A percentile compares a stretch with the other conserved stretches of the same genome.
Evolutionary conservation across 2,113 vertebrate genomes (phyloP).

Genomic region (Miniopterus natalensis): DNA sequence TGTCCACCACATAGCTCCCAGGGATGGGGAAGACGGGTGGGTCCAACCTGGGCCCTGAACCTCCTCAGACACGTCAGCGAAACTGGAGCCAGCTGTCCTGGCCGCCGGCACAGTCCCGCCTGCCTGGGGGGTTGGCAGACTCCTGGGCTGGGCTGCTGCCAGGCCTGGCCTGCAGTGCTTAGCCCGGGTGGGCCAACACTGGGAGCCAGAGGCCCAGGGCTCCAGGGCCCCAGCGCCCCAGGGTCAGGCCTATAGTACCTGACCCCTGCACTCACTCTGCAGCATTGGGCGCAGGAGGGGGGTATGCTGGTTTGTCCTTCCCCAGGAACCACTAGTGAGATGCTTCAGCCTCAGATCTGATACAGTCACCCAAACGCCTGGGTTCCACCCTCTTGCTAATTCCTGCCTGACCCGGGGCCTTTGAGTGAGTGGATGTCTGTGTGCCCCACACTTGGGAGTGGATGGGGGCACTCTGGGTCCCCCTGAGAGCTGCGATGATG

Average conservation of each 20-base stretch:
- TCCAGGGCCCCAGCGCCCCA: not conserved
- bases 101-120: constrained; percentile 76
- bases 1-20: not conserved
- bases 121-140: constrained; percentile 76
- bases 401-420: constrained; percentile 4
- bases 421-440: not conserved
- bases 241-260: not conserved
- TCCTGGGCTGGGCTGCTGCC: constrained; percentile 75
- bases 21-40: constrained; percentile 60
- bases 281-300: not conserved
- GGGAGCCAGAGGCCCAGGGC: not conserved
- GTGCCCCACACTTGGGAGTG: not conserved
- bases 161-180: constrained; percentile 63
- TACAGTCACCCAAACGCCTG: not conserved
- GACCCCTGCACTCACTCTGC: not conserved
- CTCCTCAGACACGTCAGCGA: constrained; percentile 87
- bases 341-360: not conserved
- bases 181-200: not conserved
- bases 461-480: not conserved
- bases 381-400: not conserved
- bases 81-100: constrained; percentile 87
- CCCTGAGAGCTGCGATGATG: constrained; percentile 28
- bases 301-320: not conserved
- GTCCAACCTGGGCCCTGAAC: not conserved
- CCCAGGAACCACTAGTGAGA: not conserved